A percentile compares a stretch with the other conserved stretches of the same genome.
Conservation (phyloP, 2,113 vertebrate genomes). For the Tringa solitaria region DNA sequence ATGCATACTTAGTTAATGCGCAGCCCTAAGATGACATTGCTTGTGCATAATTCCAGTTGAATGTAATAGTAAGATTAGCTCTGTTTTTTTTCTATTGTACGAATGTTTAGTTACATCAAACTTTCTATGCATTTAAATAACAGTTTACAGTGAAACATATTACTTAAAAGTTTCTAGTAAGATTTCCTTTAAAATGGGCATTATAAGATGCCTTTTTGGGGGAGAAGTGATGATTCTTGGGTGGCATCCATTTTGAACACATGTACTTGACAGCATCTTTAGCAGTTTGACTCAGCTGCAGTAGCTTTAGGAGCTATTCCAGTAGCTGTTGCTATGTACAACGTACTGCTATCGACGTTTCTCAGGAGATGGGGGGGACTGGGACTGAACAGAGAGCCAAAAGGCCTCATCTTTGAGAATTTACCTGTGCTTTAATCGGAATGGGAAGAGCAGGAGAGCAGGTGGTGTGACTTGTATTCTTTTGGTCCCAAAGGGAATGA, state of each 20-base stretch:
- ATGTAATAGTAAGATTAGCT: not conserved
- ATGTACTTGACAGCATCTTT: not conserved
- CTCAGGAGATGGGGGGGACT: not conserved
- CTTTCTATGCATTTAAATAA: not conserved
- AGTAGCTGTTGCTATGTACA: not conserved
- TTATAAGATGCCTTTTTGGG: not conserved
- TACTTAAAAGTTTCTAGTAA: not conserved
- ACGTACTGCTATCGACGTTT: accelerated
- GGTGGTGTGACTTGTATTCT: not conserved
- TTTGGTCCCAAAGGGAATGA: not conserved
- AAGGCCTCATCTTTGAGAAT: not conserved
- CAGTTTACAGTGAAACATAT: not conserved
- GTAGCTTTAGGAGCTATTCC: not conserved
- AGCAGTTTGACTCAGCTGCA: not conserved
- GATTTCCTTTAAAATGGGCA: not conserved
- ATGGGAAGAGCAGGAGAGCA: not conserved
- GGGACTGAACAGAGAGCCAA: not conserved
- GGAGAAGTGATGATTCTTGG: not conserved
- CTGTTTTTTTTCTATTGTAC: not conserved
- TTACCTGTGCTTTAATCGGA: not conserved
- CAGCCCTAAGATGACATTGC: not conserved
- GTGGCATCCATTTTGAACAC: not conserved
- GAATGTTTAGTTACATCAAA: not conserved
- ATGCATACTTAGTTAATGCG: not conserved
- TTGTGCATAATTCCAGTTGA: not conserved